Percentiles rank a stretch among this genome's conserved stretches.
Conservation (phyloP, 1,140 invertebrate species). For the Drosophila paulistorum region DNA sequence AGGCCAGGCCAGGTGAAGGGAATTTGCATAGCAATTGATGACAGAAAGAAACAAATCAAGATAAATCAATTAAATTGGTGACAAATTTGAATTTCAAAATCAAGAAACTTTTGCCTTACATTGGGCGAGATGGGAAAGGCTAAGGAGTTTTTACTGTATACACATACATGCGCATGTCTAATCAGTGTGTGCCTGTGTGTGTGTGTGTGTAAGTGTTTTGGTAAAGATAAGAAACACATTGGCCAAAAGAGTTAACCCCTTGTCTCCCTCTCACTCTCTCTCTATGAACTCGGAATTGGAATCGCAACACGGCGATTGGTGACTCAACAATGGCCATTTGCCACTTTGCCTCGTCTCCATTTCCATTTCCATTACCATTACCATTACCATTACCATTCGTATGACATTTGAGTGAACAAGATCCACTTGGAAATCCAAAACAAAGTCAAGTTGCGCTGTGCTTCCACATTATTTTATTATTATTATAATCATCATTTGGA, state of each 20-base stretch:
- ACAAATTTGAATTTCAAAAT: background rate
- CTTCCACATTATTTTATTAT: conserved; percentile 31
- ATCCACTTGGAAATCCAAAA: conserved; percentile 18
- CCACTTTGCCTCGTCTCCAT: conserved; percentile 2
- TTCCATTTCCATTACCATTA: conserved; percentile 6
- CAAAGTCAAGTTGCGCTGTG: conserved; percentile 41
- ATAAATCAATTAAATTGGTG: background rate
- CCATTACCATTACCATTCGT: conserved; percentile 7
- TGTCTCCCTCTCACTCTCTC: conserved; percentile 8
- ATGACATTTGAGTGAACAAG: conserved; percentile 26
- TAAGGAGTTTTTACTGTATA: background rate
- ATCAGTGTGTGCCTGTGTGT: conserved; percentile 52
- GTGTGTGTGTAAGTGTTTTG: conserved; percentile 23
- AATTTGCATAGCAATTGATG: conserved; percentile 1
- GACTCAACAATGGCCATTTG: conserved; percentile 54
- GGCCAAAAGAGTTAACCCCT: conserved; percentile 45
- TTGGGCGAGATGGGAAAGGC: too few relatives aligned
- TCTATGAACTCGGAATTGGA: background rate
- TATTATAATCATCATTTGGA: conserved; percentile 2
- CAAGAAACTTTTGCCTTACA: too few relatives aligned
- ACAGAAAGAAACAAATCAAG: background rate
- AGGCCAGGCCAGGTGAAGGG: background rate
- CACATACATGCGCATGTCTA: conserved; percentile 60
- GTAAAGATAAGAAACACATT: conserved; percentile 59
- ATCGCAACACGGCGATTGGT: conserved; percentile 17